These are phyloP conservation scores for Oreortyx pictus DNA, from an alignment of 2,797 vertebrate species.

Conservation along the genomic window DNA sequence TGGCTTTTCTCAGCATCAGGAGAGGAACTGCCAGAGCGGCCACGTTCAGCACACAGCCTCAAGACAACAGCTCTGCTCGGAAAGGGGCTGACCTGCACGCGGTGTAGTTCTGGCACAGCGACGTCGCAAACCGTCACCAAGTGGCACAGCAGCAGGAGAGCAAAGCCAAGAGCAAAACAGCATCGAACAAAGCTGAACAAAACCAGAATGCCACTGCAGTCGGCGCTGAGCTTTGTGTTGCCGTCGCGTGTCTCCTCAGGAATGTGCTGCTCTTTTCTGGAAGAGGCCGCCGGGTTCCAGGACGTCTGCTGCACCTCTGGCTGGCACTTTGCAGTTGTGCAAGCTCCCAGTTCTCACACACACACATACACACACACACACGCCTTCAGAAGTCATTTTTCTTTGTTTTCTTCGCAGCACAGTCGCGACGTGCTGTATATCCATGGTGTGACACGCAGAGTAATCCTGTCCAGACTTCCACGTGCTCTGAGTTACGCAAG, in stretches of 20 bases:
- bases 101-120: not conserved
- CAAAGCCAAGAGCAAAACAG: not conserved
- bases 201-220: accelerated
- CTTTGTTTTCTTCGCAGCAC: not conserved
- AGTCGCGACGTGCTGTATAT: not conserved
- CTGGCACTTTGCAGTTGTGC: accelerated
- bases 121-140: not conserved
- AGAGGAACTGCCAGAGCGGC: not conserved
- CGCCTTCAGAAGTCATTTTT: not conserved
- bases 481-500: not conserved
- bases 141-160: not conserved
- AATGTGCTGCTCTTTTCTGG: not conserved
- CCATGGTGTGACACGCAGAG: not conserved
- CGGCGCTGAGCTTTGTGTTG: not conserved
- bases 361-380: not conserved
- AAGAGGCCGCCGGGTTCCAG: not conserved
- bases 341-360: accelerated
- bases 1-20: accelerated
- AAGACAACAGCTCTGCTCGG: not conserved
- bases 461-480: not conserved
- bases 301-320: accelerated
- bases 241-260: not conserved
- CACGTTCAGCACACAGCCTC: accelerated
- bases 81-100: not conserved
- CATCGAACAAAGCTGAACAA: not conserved